Conservation (phyloP, 2,888 invertebrate species). For the Cremastinae sp. region DNA sequence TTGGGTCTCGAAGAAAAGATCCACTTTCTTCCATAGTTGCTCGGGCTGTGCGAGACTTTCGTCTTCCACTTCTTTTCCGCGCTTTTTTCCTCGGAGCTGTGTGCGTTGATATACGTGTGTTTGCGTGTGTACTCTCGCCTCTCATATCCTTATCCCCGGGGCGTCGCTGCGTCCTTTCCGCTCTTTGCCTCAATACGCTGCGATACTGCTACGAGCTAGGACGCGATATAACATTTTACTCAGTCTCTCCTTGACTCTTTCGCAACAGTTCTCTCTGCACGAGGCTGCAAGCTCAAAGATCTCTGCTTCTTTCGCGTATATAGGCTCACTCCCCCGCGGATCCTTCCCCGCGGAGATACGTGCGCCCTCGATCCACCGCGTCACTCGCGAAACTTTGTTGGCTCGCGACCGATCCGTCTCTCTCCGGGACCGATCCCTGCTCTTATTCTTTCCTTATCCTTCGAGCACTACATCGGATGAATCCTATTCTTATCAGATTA, state of each 20-base stretch:
- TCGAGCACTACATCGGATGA: too few relatives aligned
- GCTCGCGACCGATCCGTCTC: constrained; percentile 10
- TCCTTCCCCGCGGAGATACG: constrained; percentile 27
- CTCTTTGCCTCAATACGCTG: constrained; percentile 38
- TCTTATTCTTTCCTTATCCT: not conserved
- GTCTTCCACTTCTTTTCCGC: constrained; percentile 28
- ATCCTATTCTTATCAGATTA: too few relatives aligned
- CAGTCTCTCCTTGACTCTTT: constrained; percentile 18
- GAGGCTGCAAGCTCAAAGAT: constrained; percentile 31
- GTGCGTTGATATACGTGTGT: not conserved
- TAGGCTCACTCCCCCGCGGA: not conserved
- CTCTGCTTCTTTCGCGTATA: constrained; percentile 19
- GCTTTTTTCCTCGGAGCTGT: constrained; percentile 17
- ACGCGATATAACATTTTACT: constrained; percentile 20
- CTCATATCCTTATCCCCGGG: constrained; percentile 45
- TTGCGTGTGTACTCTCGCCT: constrained; percentile 21
- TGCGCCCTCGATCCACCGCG: constrained; percentile 39
- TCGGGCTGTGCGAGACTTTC: constrained; percentile 22
- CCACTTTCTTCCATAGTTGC: constrained; percentile 36
- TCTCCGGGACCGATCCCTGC: not conserved
- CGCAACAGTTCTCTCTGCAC: constrained; percentile 12
- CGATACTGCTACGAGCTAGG: constrained; percentile 4
- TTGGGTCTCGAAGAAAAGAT: constrained; percentile 52
- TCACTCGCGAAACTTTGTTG: constrained; percentile 50
- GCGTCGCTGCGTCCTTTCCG: constrained; percentile 28